Evolutionary conservation across 2,797 vertebrate species (phyloP).

Genomic region (Vipera latastei): DNA sequence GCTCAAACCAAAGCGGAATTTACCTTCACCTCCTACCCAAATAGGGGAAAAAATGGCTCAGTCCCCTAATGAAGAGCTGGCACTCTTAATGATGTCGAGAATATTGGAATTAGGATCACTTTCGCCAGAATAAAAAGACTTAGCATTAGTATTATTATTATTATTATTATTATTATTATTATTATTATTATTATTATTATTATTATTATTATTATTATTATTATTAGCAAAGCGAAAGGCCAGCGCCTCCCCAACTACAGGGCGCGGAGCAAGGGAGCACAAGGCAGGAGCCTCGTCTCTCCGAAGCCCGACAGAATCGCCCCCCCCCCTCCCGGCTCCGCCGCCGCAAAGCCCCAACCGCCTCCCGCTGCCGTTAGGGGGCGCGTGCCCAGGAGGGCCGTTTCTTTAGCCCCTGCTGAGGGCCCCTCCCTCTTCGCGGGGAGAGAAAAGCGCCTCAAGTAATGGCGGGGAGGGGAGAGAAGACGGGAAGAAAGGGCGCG

Average conservation of each 20-base stretch:
- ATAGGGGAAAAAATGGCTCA: neutral
- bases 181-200: no score
- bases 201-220: no score
- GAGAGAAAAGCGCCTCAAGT: neutral
- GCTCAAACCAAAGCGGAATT: neutral
- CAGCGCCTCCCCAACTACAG: neutral
- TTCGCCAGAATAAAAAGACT: neutral
- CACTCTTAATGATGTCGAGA: neutral
- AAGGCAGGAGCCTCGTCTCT: neutral
- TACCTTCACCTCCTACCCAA: neutral
- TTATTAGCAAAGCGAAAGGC: neutral
- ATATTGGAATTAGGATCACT: neutral
- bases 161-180: no score
- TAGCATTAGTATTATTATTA: no score
- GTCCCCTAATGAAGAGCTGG: neutral
- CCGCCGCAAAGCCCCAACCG: neutral
- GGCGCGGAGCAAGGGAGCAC: neutral
- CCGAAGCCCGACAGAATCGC: neutral
- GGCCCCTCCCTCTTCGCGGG: neutral
- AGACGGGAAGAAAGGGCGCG: no score
- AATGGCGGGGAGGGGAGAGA: neutral
- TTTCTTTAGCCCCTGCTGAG: neutral
- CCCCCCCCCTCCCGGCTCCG: neutral
- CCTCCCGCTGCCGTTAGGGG: neutral
- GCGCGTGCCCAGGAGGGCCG: neutral